Evolutionary conservation across 2,888 invertebrate genomes (phyloP).

Genomic region (Drosophila quasianomalipes): DNA sequence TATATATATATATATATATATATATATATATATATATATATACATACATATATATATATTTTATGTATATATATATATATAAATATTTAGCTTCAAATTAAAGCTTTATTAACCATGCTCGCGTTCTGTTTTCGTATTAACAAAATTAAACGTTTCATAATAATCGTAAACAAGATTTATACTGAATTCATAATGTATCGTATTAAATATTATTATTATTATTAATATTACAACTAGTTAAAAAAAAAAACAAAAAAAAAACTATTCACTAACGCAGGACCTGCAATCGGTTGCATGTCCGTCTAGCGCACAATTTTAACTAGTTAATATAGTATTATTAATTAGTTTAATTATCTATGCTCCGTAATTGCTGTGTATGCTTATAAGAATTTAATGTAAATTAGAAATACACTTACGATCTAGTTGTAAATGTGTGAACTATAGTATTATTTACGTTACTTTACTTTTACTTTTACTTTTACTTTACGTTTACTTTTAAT

Average conservation of each 20-base stretch:
- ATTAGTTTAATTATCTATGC: slow-evolving; percentile 40
- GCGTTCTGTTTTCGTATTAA: slow-evolving; percentile 84
- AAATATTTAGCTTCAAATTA: slow-evolving; percentile 84
- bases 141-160: slow-evolving; percentile 81
- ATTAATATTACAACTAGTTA: slow-evolving; percentile 55
- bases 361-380: slow-evolving; percentile 46
- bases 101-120: slow-evolving; percentile 85
- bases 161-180: slow-evolving; percentile 66
- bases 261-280: slow-evolving; percentile 25
- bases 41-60: slow-evolving; percentile 18
- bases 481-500: slow-evolving; percentile 7
- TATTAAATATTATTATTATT: slow-evolving; percentile 32
- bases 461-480: slow-evolving; percentile 4
- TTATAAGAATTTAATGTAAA: slow-evolving; percentile 51
- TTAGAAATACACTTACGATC: slow-evolving; percentile 50
- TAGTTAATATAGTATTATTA: slow-evolving; percentile 31
- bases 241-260: slow-evolving; percentile 45
- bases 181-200: slow-evolving; percentile 60
- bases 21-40: slow-evolving; percentile 18
- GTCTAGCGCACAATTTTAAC: slow-evolving; percentile 42
- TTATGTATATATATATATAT: slow-evolving; percentile 54
- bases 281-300: slow-evolving; percentile 27
- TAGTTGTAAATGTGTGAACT: slow-evolving; percentile 56
- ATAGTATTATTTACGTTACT: slow-evolving; percentile 28
- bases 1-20: slow-evolving; percentile 16